A percentile compares a stretch with the other conserved stretches of the same genome.
Conservation (phyloP, 2,888 invertebrate genomes). For the Cantharis flavilabris region DNA sequence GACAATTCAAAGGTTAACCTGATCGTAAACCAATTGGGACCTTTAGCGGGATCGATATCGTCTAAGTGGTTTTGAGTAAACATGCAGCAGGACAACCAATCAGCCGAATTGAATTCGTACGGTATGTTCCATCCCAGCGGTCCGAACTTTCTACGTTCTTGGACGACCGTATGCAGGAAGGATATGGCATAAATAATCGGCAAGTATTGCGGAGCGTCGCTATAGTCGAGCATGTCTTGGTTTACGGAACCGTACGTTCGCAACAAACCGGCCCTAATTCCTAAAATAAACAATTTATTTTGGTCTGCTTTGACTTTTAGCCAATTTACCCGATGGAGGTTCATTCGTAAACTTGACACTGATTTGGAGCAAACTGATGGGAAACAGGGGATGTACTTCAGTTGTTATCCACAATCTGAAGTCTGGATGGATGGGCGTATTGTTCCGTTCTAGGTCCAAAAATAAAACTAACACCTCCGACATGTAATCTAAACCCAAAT, state of each 20-base stretch:
- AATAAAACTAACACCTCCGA: slow-evolving; percentile 71
- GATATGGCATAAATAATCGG: slow-evolving; percentile 83
- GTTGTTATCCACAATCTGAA: slow-evolving; percentile 89
- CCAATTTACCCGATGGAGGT: slow-evolving; percentile 70
- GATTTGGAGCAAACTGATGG: slow-evolving; percentile 82
- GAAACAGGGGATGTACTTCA: slow-evolving; percentile 76
- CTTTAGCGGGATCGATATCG: slow-evolving; percentile 74
- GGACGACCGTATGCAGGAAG: slow-evolving; percentile 85
- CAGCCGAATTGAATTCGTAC: slow-evolving; percentile 88
- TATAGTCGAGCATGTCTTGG: slow-evolving; percentile 84
- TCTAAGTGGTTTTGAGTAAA: slow-evolving; percentile 88
- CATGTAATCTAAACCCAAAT: slow-evolving; percentile 86
- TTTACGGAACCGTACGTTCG: slow-evolving; percentile 82
- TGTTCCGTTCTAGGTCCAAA: slow-evolving; percentile 63
- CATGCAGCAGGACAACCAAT: slow-evolving; percentile 84
- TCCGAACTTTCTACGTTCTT: slow-evolving; percentile 83
- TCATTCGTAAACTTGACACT: slow-evolving; percentile 89
- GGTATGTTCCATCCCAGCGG: slow-evolving; percentile 93
- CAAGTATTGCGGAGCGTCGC: slow-evolving; percentile 77
- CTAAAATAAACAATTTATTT: not conserved
- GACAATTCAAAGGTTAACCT: slow-evolving; percentile 54
- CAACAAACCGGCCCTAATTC: slow-evolving; percentile 81
- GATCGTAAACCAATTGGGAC: slow-evolving; percentile 77
- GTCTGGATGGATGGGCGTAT: slow-evolving; percentile 59
- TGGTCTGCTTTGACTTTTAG: not conserved